Conservation (phyloP, 2,888 invertebrate species). For the Dryomyza anilis region DNA sequence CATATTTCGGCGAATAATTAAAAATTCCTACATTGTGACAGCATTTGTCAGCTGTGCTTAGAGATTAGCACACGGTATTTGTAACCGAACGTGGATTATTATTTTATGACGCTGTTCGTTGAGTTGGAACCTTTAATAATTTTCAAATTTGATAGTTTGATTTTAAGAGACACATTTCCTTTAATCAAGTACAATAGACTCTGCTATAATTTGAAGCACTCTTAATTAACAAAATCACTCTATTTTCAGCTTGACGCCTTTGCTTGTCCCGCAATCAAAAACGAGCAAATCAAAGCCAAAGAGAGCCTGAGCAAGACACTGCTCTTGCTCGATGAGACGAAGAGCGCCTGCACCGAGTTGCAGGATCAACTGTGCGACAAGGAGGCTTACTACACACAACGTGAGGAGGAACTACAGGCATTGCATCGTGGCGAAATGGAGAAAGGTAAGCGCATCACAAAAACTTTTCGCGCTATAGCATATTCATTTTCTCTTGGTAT, state of each 20-base stretch:
- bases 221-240: too few relatives aligned
- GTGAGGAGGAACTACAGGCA: conserved; percentile 54
- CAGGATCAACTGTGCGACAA: conserved; percentile 55
- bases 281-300: conserved; percentile 44
- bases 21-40: too few relatives aligned
- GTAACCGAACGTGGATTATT: too few relatives aligned
- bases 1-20: too few relatives aligned
- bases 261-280: conserved; percentile 50
- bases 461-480: too few relatives aligned
- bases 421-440: conserved; percentile 55
- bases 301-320: conserved; percentile 49
- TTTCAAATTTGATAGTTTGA: too few relatives aligned
- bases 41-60: too few relatives aligned
- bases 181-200: too few relatives aligned
- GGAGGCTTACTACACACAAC: conserved; percentile 50
- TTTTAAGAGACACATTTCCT: too few relatives aligned
- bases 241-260: conserved; percentile 59
- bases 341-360: conserved; percentile 50
- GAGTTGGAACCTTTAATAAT: too few relatives aligned
- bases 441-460: conserved; percentile 58
- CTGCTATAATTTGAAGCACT: background rate
- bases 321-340: conserved; percentile 49
- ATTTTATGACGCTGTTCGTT: too few relatives aligned
- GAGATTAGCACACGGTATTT: too few relatives aligned
- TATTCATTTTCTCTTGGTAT: conserved; percentile 44